Conservation (phyloP, 2,113 vertebrate genomes). For the Tupaia chinensis region DNA sequence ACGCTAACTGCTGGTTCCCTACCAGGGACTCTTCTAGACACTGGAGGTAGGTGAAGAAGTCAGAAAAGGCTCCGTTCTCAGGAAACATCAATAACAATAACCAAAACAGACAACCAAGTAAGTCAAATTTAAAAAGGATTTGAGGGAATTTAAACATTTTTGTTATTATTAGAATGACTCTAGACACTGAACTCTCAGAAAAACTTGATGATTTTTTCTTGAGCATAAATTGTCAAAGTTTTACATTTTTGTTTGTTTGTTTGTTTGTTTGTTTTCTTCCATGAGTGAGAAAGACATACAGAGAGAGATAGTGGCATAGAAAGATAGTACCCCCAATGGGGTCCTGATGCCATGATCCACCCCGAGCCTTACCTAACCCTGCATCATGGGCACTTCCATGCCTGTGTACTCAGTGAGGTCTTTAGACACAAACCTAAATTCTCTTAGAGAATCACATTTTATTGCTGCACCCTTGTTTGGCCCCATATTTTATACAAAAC, state of each 20-base stretch:
- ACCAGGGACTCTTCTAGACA: background rate
- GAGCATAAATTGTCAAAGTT: slow-evolving; percentile 24
- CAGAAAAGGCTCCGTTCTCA: background rate
- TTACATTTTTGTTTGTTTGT: too few species aligned
- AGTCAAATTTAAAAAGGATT: background rate
- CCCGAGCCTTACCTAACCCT: too few species aligned
- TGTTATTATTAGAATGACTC: slow-evolving; percentile 3
- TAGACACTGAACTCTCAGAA: background rate
- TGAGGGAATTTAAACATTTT: background rate
- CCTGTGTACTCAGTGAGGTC: too few species aligned
- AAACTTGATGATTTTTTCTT: background rate
- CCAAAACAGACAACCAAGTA: background rate
- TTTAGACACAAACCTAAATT: too few species aligned
- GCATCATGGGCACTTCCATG: too few species aligned
- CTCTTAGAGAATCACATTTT: too few species aligned
- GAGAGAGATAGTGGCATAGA: too few species aligned
- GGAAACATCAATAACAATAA: background rate
- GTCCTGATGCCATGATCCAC: too few species aligned
- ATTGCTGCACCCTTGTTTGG: too few species aligned
- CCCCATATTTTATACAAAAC: slow-evolving; percentile 26
- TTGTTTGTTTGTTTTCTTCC: too few species aligned
- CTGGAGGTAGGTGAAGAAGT: background rate
- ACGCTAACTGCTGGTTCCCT: background rate
- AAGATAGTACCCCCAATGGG: too few species aligned
- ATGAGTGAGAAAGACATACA: too few species aligned